Conservation (phyloP, 2,797 vertebrate species). For the Vireo griseus region DNA sequence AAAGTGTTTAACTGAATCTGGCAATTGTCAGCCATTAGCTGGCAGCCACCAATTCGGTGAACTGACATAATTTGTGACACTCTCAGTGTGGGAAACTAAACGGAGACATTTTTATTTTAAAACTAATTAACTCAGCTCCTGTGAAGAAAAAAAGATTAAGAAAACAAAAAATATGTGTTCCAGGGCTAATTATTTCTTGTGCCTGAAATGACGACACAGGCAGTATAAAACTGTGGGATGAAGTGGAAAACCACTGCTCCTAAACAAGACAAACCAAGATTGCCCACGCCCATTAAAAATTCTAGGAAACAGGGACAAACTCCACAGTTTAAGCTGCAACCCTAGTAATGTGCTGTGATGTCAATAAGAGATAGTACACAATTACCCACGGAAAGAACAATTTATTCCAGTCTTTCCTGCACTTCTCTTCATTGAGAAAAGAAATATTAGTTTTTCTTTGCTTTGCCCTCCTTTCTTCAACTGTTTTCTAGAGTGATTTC, state of each 20-base stretch:
- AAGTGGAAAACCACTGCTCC: slow-evolving; percentile 33
- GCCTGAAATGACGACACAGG: slow-evolving; percentile 1
- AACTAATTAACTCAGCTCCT: neutral
- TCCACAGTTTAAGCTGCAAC: neutral
- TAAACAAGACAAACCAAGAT: slow-evolving; percentile 6
- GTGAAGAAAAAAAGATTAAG: neutral
- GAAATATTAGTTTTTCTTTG: neutral
- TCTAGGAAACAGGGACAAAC: slow-evolving; percentile 10
- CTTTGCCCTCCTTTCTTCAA: neutral
- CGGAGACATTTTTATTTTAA: slow-evolving; percentile 25
- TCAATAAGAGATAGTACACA: neutral
- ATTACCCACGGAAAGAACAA: neutral
- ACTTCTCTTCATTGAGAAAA: neutral
- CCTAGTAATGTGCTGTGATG: neutral
- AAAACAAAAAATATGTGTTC: neutral
- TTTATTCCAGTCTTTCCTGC: neutral
- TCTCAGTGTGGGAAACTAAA: slow-evolving; percentile 25
- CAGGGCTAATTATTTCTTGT: neutral
- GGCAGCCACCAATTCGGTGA: slow-evolving; percentile 42
- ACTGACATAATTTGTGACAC: slow-evolving; percentile 49
- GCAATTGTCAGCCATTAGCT: slow-evolving; percentile 37
- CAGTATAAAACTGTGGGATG: neutral
- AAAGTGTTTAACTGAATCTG: slow-evolving; percentile 53
- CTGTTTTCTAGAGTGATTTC: neutral
- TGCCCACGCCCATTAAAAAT: neutral